Conservation (phyloP, 2,797 vertebrate species). For the Triplophysa yarkandensis region DNA sequence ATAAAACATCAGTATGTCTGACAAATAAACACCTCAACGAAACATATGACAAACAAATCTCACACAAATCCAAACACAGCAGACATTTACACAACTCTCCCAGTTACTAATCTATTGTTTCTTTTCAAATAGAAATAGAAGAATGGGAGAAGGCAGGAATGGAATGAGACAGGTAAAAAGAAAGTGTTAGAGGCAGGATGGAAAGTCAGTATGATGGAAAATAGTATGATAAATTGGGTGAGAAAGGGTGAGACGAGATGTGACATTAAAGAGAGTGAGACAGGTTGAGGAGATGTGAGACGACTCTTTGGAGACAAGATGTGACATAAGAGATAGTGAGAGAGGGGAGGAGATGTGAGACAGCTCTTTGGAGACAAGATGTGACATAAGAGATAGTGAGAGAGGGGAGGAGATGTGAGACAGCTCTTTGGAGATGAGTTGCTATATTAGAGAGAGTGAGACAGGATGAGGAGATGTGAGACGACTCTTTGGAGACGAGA, state of each 20-base stretch:
- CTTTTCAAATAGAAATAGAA: background rate
- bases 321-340: too few species aligned
- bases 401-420: background rate
- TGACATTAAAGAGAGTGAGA: background rate
- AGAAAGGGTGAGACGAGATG: background rate
- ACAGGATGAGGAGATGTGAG: background rate
- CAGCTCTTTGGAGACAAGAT: too few species aligned
- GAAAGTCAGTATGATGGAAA: too few species aligned
- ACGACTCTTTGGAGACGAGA: too few species aligned
- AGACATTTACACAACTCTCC: conserved; percentile 26
- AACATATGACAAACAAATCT: conserved; percentile 33
- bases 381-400: background rate
- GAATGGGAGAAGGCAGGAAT: background rate
- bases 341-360: too few species aligned
- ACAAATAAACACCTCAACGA: conserved; percentile 15
- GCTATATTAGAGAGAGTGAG: background rate
- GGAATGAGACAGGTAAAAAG: background rate
- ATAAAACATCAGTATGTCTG: conserved; percentile 42
- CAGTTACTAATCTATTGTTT: conserved; percentile 16
- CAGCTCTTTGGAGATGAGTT: too few species aligned
- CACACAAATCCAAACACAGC: background rate
- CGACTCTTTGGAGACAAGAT: too few species aligned
- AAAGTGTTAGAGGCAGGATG: background rate
- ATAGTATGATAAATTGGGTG: background rate
- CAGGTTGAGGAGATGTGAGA: too few species aligned